Evolutionary conservation across 1,140 invertebrate genomes (phyloP).

Genomic region (Tetramorium alpestre): DNA sequence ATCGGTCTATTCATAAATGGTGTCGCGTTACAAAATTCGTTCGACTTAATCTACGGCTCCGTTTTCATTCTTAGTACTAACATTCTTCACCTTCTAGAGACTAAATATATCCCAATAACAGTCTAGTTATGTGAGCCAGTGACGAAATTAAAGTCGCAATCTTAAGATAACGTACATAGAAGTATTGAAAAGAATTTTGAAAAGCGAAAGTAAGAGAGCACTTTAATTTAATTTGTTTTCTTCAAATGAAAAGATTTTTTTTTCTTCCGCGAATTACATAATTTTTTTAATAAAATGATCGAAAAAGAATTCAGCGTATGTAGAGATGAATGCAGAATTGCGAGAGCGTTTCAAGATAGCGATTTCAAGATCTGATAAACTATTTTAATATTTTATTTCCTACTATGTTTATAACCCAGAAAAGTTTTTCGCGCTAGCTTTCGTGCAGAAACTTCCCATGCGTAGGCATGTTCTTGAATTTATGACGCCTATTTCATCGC

Average conservation of each 20-base stretch:
- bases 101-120: neutral
- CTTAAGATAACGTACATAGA: neutral
- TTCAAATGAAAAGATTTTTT: neutral
- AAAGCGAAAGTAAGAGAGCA: neutral
- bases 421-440: conserved; percentile 5
- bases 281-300: neutral
- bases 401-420: neutral
- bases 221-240: too few relatives aligned
- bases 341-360: neutral
- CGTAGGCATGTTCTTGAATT: conserved; percentile 2
- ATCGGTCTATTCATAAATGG: conserved; percentile 45
- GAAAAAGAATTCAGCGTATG: neutral
- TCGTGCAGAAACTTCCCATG: neutral
- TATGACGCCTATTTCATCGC: conserved; percentile 39
- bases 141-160: neutral
- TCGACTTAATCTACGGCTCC: neutral
- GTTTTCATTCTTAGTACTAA: conserved; percentile 12
- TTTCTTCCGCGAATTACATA: neutral
- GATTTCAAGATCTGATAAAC: neutral
- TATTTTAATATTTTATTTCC: neutral
- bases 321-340: neutral
- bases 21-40: conserved; percentile 60
- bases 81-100: neutral
- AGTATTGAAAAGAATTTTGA: neutral
- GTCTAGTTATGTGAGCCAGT: neutral